Evolutionary conservation across 2,888 invertebrate species (phyloP), one percentile per base, ranked within the genome.

Genomic region (Margaritifera margaritifera): DNA sequence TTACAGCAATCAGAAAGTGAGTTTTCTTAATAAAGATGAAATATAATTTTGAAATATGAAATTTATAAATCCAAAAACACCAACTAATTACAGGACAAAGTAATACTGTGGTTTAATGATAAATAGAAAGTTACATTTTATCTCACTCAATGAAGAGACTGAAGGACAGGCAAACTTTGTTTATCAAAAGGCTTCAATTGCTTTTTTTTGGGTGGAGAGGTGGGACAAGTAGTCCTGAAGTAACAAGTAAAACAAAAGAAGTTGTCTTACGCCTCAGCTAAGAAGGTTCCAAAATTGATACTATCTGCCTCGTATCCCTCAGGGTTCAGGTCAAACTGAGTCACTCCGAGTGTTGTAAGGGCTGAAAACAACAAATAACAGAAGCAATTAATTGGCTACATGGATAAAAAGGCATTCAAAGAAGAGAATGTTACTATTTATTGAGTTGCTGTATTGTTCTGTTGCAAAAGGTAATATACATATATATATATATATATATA

Each of bases 191-290:
- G n/a, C n/a, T n/a, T n/a, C n/a, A n/a, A 42, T 15, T 42, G 15
- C 4, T 42, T 15, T 42, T 31, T 4, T 31, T 15, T 15, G 11
- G 42, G 42, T 42, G 42, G 15, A 15, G 15, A 42, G 42, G 15
- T 42, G 42, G 11, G 42, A 42, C 42, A 42, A 42, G 42, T 15
- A 15, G 2, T 42, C 15, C 2, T 42, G 15, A 11, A 42, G 15
- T 15, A 42, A 50, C 20, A 27, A 19, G 62, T 24, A 15, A 4
- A 6, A 56, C 57, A 58, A 52, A 52, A 59, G 8, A 25, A 50
- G 55, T 51, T 2, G n/a, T 84, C 87, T 83, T 80, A 87, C 87
- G 85, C 87, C 75, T 87, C 86, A 69, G 70, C 72, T 50, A 80
- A 68, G 74, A 88, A 88, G 60, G 80, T 80, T 56, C 87, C 87